Base-by-base conservation (phyloP, 2,113 vertebrate species). In the Ciconia stormi region DNA sequence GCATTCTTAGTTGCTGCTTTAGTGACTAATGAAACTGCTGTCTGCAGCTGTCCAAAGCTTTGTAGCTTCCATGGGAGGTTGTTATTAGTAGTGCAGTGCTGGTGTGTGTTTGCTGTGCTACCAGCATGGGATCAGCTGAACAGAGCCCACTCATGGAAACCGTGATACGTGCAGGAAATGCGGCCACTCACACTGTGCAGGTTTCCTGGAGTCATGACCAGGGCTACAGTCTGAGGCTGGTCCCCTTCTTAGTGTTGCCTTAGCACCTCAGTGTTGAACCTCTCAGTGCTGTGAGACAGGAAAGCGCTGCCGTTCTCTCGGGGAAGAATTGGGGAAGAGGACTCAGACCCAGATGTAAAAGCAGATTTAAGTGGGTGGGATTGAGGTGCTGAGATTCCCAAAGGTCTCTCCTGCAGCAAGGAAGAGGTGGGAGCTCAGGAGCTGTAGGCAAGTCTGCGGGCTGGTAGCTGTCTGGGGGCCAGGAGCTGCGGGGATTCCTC, bases 131-230 rank as follows among this genome's bases (percentile, higher is more conserved):
- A 30, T 29, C 71, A 71, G 44, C 10, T 3, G 2, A 42, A n/a
- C 26, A 30, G 63, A 65, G 44, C 26, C 15, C 40, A 7, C 38
- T 47, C 30, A 44, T 20, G 61, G 42, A 56, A 61, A 67, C 16
- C 0, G 1, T 0, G 3, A 26, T 50, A 55, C 1, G 0, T 27
- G 42, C 16, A 66, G 58, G 42, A 58, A 72, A 34, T 15, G 36
- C 72, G 36, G 20, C 25, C 34, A 9, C n/a, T 77, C 23, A 7
- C 0, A 0, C 36, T 27, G 32, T 27, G n/a, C 65, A 19, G 42
- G 9, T 42, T 38, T 53, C 46, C 71, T 44, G 65, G 71, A 25
- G n/a, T 44, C 22, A 52, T 42, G 27, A 29, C 23, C 19, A 36
- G 46, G 40, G n/a, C 40, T n/a, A 8, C 18, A 38, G 67, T 18